phyloP scores from a whole-genome alignment of 2,797 vertebrate species.

The Coranthus polyacanthus region DNA sequence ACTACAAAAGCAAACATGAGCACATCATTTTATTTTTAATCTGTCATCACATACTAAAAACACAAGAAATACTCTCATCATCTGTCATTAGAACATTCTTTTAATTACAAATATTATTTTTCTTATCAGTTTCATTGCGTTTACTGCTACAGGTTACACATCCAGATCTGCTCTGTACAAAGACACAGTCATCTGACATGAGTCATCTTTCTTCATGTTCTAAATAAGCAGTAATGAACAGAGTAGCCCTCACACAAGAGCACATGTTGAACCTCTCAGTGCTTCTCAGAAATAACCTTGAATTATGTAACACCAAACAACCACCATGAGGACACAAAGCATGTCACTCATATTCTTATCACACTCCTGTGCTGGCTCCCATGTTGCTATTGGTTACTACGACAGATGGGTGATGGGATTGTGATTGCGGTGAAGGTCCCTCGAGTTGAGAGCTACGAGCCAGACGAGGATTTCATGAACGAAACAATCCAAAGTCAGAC shows the following conservation, averaged over 20 bases:
- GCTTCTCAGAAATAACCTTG: slow-evolving; percentile 31
- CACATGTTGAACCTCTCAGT: slow-evolving; percentile 7
- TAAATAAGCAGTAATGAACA: neutral
- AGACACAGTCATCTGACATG: too few relatives aligned
- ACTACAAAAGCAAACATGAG: too few relatives aligned
- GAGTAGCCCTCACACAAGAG: neutral
- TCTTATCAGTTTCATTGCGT: too few relatives aligned
- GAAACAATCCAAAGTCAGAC: slow-evolving; percentile 10
- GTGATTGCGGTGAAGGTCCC: slow-evolving; percentile 29
- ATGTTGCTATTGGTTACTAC: slow-evolving; percentile 66
- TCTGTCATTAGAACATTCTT: too few relatives aligned
- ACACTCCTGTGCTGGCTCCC: slow-evolving; percentile 14
- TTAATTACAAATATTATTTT: too few relatives aligned
- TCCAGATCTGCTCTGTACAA: too few relatives aligned
- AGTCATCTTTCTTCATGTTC: neutral
- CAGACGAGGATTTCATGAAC: slow-evolving; percentile 19
- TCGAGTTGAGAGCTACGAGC: slow-evolving; percentile 8
- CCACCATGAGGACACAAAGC: slow-evolving; percentile 17
- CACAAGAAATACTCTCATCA: too few relatives aligned
- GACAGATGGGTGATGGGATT: slow-evolving; percentile 62
- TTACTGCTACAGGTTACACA: too few relatives aligned
- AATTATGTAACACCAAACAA: slow-evolving; percentile 39
- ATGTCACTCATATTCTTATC: slow-evolving; percentile 31
- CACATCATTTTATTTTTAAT: too few relatives aligned
- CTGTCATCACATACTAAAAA: too few relatives aligned